A percentile compares a stretch with the other conserved stretches of the same genome.
phyloP scores from a whole-genome alignment of 2,797 vertebrate genomes.

The Coluber constrictor region DNA sequence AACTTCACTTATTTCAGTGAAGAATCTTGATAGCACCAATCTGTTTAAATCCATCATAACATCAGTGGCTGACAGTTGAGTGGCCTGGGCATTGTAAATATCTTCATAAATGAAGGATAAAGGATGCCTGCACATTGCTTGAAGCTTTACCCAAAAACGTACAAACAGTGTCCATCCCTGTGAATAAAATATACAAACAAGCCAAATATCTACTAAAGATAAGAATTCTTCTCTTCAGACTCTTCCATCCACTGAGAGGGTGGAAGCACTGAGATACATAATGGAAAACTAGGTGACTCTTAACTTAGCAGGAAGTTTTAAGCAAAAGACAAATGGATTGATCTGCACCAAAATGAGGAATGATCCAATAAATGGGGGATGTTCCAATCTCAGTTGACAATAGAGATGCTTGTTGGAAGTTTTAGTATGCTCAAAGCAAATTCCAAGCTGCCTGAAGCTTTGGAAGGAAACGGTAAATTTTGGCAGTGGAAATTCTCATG shows the following conservation, averaged over 20 bases:
- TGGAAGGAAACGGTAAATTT: background rate
- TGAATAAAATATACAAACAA: background rate
- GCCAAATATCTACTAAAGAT: background rate
- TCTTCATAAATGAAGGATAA: background rate
- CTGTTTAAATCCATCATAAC: background rate
- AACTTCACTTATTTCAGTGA: background rate
- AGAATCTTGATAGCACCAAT: background rate
- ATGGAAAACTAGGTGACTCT: background rate
- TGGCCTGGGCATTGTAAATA: background rate
- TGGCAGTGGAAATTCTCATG: background rate
- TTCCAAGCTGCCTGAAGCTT: background rate
- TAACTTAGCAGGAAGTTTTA: background rate
- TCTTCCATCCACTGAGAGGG: background rate
- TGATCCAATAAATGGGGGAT: background rate
- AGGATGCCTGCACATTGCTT: background rate
- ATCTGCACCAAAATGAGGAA: background rate
- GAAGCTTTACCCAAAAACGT: background rate
- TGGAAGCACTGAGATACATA: background rate
- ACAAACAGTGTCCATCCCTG: background rate
- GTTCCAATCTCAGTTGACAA: background rate
- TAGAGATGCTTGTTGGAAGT: background rate
- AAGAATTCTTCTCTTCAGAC: background rate
- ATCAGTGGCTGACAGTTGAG: background rate
- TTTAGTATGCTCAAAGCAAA: background rate
- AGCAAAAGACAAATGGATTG: background rate